Percentiles rank a stretch among this genome's conserved stretches.
phyloP scores from a whole-genome alignment of 2,888 invertebrate species.

The Drosophila fungiperda region DNA sequence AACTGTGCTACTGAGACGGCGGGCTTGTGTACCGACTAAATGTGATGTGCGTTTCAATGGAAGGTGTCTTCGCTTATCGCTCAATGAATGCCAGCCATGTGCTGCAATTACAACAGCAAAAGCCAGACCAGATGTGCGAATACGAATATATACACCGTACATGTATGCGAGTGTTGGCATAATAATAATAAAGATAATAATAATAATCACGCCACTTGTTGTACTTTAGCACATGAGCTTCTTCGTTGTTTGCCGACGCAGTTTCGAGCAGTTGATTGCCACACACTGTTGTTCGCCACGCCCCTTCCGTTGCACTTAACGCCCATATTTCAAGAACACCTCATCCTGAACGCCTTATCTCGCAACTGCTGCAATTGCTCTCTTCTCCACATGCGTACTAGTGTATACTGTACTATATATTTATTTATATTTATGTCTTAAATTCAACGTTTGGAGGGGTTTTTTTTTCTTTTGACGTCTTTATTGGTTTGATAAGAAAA shows the following conservation, averaged over 20 bases:
- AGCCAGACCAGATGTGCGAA: conserved; percentile 16
- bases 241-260: conserved; percentile 20
- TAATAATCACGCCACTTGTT: conserved; percentile 76
- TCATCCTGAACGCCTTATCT: conserved; percentile 49
- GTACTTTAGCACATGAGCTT: conserved; percentile 63
- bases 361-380: conserved; percentile 16
- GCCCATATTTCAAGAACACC: conserved; percentile 38
- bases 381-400: neutral
- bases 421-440: conserved; percentile 3
- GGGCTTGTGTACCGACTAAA: neutral
- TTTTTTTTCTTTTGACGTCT: conserved; percentile 25
- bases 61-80: conserved; percentile 13
- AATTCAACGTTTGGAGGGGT: conserved; percentile 6
- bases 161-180: conserved; percentile 28
- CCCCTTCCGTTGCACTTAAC: conserved; percentile 61
- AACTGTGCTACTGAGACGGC: neutral
- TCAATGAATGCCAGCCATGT: conserved; percentile 3
- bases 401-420: neutral
- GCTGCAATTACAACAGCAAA: conserved; percentile 55
- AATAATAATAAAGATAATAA: conserved; percentile 59
- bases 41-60: neutral
- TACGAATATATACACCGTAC: neutral
- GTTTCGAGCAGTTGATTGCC: conserved; percentile 38
- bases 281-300: conserved; percentile 38
- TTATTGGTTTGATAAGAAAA: conserved; percentile 40